phyloP scores from a whole-genome alignment of 2,888 invertebrate species.

The Acheta domesticus region DNA sequence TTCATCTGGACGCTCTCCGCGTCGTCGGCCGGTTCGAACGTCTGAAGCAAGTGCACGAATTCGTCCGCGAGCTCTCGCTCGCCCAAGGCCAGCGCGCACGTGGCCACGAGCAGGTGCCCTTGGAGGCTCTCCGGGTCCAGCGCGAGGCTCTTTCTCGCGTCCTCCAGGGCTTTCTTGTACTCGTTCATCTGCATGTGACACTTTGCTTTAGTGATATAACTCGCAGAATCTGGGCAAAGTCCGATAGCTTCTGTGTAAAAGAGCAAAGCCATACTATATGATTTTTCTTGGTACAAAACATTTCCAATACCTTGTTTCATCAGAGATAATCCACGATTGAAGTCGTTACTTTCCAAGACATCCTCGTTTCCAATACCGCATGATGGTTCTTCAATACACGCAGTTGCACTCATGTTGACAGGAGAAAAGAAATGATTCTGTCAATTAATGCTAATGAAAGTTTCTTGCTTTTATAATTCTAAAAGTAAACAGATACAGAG shows the following conservation, averaged over 20 bases:
- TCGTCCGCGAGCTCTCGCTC: neutral
- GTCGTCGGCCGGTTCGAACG: neutral
- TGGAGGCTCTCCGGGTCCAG: neutral
- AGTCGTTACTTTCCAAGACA: neutral
- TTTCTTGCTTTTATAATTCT: too few relatives aligned
- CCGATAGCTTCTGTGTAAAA: neutral
- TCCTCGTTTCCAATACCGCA: too few relatives aligned
- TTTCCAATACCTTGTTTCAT: conserved; percentile 1
- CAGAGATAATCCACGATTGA: neutral
- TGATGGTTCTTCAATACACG: too few relatives aligned
- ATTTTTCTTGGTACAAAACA: neutral
- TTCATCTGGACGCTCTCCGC: neutral
- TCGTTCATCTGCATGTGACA: neutral
- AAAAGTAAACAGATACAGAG: too few relatives aligned
- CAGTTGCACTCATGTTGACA: too few relatives aligned
- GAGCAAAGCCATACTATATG: neutral
- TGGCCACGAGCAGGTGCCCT: neutral
- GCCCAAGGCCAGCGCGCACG: neutral
- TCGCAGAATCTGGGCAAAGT: neutral
- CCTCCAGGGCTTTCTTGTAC: conserved; percentile 7
- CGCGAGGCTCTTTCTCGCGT: neutral
- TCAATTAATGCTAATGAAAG: too few relatives aligned
- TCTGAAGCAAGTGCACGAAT: neutral
- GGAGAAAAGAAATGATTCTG: too few relatives aligned
- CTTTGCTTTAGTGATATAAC: neutral